Base-by-base conservation (phyloP, 2,797 vertebrate genomes). In the Thunnus albacares region DNA sequence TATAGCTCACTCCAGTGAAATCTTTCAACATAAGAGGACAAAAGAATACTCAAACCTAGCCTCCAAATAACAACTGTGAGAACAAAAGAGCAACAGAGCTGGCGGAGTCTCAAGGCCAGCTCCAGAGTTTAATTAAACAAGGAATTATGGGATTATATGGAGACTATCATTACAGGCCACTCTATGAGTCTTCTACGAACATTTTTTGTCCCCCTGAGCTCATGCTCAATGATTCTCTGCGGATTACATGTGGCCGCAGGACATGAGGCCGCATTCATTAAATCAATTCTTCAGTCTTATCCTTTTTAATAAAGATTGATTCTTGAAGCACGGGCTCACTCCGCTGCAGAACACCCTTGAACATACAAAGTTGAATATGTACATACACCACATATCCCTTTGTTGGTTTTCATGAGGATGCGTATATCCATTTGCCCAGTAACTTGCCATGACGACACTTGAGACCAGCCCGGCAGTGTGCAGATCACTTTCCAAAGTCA, bases 91-190 rank as follows among this genome's bases (percentile, higher is more conserved):
- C 89, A 93, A 93, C 89, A 92, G 90, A 94, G 94, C 93, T 94
- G 94, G 93, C 92, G 60, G 84, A 87, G 93, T 93, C 94, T 95
- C 94, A 95, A 95, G 94, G 93, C 94, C 93, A 91, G 93, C 95
- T 93, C 94, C 85, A 89, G 93, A 96, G 96, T 97, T 97, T 96
- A 96, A 97, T 96, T 96, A 97, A 96, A 96, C 96, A 96, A 96
- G 96, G 96, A 96, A 97, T 96, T 97, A 95, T 93, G 94, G 97
- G 97, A 97, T 97, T 96, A 97, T 95, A 95, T 91, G 93, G 95
- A 95, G 95, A 92, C 91, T 96, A 95, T 96, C 95, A 96, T 96
- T 96, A 96, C 94, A 93, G 95, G 89, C 95, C 95, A 96, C 96
- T 96, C 94, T 90, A 95, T 84, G 89, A 94, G 94, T 95, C 94